Evolutionary conservation across 2,113 vertebrate genomes (phyloP), one percentile per base, ranked within the genome.

Genomic region (Turnix velox): DNA sequence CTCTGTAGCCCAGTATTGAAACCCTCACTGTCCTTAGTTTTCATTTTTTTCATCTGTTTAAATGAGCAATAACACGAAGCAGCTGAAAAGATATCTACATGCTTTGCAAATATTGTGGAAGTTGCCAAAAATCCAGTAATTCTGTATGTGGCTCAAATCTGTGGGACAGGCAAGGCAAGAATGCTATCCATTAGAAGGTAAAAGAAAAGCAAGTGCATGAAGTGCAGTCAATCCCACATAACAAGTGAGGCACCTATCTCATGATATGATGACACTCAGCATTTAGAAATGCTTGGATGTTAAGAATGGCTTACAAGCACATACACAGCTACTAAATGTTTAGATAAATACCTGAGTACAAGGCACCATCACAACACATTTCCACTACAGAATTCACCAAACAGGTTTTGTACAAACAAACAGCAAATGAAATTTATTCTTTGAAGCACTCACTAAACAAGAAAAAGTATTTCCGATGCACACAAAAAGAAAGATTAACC

Each of bases 121-220:
- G 40, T 35, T 79, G 66, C 43, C 61, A 90, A 48, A 75, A 79
- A 42, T n/a, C 19, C 12, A 39, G 15, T 48, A 72, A 66, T 45
- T 76, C 37, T 83, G 28, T 22, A 51, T 84, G 77, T 84, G 35
- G 20, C 59, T 77, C 27, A n/a, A 4, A 75, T 89, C n/a, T 78
- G 48, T 40, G 37, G 24, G 61, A 48, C 8, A 49, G 55, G 69
- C 22, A 59, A 71, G 61, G 52, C 27, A 75, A 7, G 30, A 66
- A 55, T 12, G 8, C 33, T 35, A 8, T 20, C 24, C 8, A 3
- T 43, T 63, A 25, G 24, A 0, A 4, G n/a, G n/a, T n/a, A n/a
- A n/a, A n/a, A n/a, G n/a, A n/a, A n/a, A n/a, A n/a, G n/a, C n/a
- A n/a, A n/a, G n/a, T n/a, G n/a, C 18, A 68, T 27, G 28, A 78